These are phyloP conservation scores for Lottia scabra DNA, from an alignment of 2,888 invertebrate genomes.

Conservation along the genomic window DNA sequence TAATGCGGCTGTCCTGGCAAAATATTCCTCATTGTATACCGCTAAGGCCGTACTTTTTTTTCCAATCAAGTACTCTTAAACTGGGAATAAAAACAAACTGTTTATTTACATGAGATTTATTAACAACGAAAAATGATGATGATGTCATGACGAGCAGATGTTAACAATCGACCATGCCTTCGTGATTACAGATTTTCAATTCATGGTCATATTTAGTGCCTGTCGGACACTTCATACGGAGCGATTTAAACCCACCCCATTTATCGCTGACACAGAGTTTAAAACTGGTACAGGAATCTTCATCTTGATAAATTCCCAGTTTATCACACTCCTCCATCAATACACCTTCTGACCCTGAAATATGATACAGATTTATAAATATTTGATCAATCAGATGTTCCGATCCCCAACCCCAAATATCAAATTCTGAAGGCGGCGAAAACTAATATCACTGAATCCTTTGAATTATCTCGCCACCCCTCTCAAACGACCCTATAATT, in stretches of 20 bases:
- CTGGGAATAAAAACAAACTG: no score
- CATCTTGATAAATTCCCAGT: slow-evolving; percentile 37
- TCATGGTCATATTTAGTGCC: slow-evolving; percentile 35
- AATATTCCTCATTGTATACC: no score
- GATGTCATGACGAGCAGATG: not conserved
- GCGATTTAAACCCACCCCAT: slow-evolving; percentile 20
- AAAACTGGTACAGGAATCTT: slow-evolving; percentile 35
- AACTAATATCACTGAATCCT: no score
- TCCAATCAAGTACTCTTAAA: no score
- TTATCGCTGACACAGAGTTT: slow-evolving; percentile 35
- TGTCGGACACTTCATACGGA: slow-evolving; percentile 36
- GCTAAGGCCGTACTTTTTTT: no score
- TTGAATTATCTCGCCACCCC: no score
- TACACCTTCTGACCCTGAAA: slow-evolving; percentile 31
- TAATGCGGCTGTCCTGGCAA: no score
- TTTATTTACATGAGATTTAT: not conserved
- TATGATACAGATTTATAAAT: not conserved
- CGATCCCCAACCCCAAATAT: no score
- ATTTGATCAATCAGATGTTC: no score
- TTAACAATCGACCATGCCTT: slow-evolving; percentile 31
- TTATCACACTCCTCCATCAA: slow-evolving; percentile 16
- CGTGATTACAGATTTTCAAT: slow-evolving; percentile 39
- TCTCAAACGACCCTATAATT: no score
- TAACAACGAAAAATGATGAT: not conserved
- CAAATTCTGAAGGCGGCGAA: no score